Evolutionary conservation across 1,140 invertebrate genomes (phyloP), one percentile per base, ranked within the genome.

Genomic region (Ericerus pela): DNA sequence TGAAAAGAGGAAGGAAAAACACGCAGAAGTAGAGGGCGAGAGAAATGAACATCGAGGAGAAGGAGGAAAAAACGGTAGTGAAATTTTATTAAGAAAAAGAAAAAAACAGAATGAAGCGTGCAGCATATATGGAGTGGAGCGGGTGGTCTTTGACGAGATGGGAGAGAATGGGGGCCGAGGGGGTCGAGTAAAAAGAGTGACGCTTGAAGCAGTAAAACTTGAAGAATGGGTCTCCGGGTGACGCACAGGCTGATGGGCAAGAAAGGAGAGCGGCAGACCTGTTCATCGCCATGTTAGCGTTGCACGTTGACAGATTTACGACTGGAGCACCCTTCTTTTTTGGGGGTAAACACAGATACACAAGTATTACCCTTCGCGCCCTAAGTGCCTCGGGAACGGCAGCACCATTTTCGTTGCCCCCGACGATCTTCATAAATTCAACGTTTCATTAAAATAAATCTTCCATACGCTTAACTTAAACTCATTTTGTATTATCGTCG

Each of bases 371-470:
- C 41, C 41, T 47, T 47, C 16, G 41, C 41, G 26, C 41, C 41
- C 41, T 47, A 47, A 47, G 41, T 47, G 20, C 41, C 41, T 47
- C 41, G 41, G 41, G 41, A 47, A 47, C 41, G 41, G 41, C 20
- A 47, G 26, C 41, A 47, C 41, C 41, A 47, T 47, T 47, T 47
- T 47, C 41, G 41, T 47, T 24, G 41, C 41, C 41, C 41, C 41
- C 41, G 41, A 47, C 41, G 41, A 47, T 47, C 41, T 47, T 47
- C 41, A 47, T 47, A 47, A 47, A 47, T 47, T 47, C 41, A 47
- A 47, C 41, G 41, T 47, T 47, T 47, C 41, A 47, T 47, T 47
- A 47, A 47, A 47, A 47, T 47, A 47, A 47, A 47, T 47, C 41
- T 47, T 47, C 41, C 41, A 47, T 47, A 47, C 41, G 41, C 41